These are phyloP conservation scores for Macrotrachela quadricornifera DNA, from an alignment of 1,140 invertebrate species.

Conservation along the genomic window DNA sequence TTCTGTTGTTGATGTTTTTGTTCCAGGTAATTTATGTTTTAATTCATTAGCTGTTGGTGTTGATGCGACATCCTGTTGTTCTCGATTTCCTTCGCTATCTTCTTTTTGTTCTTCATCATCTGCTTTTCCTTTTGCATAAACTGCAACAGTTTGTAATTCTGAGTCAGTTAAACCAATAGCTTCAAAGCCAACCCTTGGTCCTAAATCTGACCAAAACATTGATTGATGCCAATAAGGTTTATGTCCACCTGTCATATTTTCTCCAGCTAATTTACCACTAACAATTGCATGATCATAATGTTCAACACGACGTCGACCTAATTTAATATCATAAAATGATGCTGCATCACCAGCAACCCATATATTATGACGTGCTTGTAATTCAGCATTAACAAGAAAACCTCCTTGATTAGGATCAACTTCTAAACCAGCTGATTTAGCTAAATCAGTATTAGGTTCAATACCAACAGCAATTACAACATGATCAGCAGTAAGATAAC, in stretches of 20 bases:
- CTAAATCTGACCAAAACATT: slow-evolving; percentile 64
- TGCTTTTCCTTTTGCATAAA: slow-evolving; percentile 30
- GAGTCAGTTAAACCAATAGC: slow-evolving; percentile 80
- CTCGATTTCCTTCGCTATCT: no score
- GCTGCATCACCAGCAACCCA: slow-evolving; percentile 79
- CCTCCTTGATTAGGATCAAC: slow-evolving; percentile 55
- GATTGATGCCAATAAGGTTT: slow-evolving; percentile 66
- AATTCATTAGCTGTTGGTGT: no score
- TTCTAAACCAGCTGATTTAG: slow-evolving; percentile 52
- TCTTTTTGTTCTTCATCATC: no score
- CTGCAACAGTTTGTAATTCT: slow-evolving; percentile 56
- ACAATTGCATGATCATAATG: slow-evolving; percentile 87
- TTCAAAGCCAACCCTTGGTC: slow-evolving; percentile 73
- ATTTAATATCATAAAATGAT: slow-evolving; percentile 69
- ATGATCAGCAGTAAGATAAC: slow-evolving; percentile 36
- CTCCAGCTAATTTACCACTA: slow-evolving; percentile 67
- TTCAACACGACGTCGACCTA: slow-evolving; percentile 52
- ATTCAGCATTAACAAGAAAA: slow-evolving; percentile 69
- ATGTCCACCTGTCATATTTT: slow-evolving; percentile 73
- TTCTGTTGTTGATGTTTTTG: neutral
- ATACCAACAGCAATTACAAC: slow-evolving; percentile 64
- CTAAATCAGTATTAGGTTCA: slow-evolving; percentile 56
- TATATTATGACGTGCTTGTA: slow-evolving; percentile 60
- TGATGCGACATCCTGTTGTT: no score
- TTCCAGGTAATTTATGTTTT: no score